Evolutionary conservation across 2,113 vertebrate genomes (phyloP).

Genomic region (Forbesichthys agassizii): DNA sequence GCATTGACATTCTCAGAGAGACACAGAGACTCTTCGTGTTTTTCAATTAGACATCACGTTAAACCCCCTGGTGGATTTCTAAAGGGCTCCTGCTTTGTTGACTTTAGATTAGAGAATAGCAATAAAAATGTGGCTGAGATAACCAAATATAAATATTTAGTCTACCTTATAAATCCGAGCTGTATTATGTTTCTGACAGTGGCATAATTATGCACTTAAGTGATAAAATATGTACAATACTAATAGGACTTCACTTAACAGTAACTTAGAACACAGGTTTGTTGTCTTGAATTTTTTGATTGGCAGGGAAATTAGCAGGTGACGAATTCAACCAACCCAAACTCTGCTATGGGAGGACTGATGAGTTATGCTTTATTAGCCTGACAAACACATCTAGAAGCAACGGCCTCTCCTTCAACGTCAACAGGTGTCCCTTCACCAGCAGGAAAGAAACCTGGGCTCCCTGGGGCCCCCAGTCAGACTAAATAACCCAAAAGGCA

Average conservation of each 20-base stretch:
- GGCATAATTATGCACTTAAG: too few species aligned
- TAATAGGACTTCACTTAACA: too few species aligned
- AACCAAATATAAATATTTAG: neutral
- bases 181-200: too few species aligned
- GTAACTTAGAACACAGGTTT: too few species aligned
- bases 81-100: slow-evolving; percentile 64
- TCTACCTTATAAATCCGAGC: too few species aligned
- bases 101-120: slow-evolving; percentile 32
- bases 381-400: slow-evolving; percentile 8
- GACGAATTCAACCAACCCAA: too few species aligned
- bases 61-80: slow-evolving; percentile 61
- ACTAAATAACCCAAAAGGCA: slow-evolving; percentile 62
- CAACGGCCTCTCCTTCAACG: neutral
- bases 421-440: slow-evolving; percentile 56
- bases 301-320: too few species aligned
- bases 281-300: too few species aligned
- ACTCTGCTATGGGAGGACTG: neutral
- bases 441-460: slow-evolving; percentile 2
- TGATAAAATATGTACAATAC: too few species aligned
- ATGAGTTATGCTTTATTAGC: slow-evolving; percentile 11
- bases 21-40: slow-evolving; percentile 66
- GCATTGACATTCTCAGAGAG: slow-evolving; percentile 72
- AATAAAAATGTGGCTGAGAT: slow-evolving; percentile 16
- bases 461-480: slow-evolving; percentile 13
- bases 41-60: slow-evolving; percentile 74